phyloP scores from a whole-genome alignment of 2,888 invertebrate genomes.

The Chamaedrilus cognettii region DNA sequence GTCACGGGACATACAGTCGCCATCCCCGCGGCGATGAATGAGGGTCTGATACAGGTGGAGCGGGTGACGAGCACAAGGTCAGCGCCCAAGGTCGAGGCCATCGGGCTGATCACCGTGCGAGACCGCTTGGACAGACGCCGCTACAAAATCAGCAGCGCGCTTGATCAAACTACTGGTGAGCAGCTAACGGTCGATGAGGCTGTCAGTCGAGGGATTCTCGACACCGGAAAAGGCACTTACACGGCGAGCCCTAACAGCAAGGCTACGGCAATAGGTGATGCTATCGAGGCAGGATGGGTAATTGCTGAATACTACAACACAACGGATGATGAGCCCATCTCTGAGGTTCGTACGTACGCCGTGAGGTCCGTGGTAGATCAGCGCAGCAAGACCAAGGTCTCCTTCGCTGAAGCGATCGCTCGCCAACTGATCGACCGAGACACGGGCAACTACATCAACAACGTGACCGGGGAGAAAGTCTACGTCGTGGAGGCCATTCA shows the following conservation, averaged over 20 bases:
- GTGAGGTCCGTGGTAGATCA: slow-evolving; percentile 40
- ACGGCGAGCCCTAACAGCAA: background rate
- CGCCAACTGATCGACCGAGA: slow-evolving; percentile 34
- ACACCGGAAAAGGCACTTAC: slow-evolving; percentile 6
- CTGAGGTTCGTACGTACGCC: slow-evolving; percentile 32
- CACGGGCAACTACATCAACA: slow-evolving; percentile 39
- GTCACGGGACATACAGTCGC: slow-evolving; percentile 23
- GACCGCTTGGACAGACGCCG: slow-evolving; percentile 20
- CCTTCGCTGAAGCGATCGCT: slow-evolving; percentile 36
- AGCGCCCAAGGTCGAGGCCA: slow-evolving; percentile 45
- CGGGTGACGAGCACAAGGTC: slow-evolving; percentile 47
- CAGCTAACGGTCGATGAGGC: slow-evolving; percentile 7
- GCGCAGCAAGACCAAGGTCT: slow-evolving; percentile 24
- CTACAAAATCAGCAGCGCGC: slow-evolving; percentile 13
- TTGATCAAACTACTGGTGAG: slow-evolving; percentile 2
- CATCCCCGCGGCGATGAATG: slow-evolving; percentile 40
- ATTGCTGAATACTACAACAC: slow-evolving; percentile 7
- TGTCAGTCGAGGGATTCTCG: background rate
- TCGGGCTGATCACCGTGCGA: slow-evolving; percentile 34
- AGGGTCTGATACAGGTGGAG: slow-evolving; percentile 48
- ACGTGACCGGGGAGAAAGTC: slow-evolving; percentile 34
- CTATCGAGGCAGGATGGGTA: slow-evolving; percentile 8
- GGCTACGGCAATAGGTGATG: slow-evolving; percentile 2
- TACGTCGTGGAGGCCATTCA: slow-evolving; percentile 37
- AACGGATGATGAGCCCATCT: slow-evolving; percentile 1